Evolutionary conservation across 1,140 invertebrate genomes (phyloP), one percentile per base, ranked within the genome.

Genomic region (Zaprionus africanus): DNA sequence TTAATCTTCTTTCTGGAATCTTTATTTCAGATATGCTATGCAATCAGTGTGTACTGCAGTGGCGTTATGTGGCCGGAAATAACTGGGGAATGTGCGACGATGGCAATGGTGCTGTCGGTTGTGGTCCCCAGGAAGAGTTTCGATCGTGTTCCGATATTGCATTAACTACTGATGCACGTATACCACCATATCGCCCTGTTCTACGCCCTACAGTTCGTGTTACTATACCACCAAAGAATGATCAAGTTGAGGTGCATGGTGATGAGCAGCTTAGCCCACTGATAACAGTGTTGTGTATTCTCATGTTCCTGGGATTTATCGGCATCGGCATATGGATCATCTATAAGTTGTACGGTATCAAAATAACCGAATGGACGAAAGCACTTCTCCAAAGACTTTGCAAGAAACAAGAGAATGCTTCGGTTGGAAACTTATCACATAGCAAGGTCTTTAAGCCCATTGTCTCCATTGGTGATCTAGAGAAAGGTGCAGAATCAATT

Each of bases 91-190:
- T 73, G 0, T 95, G 95, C 74, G 79, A 79, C 0, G 70, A 94
- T 63, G 93, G 93, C 5, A 78, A 12, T 13, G 78, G 79, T 2
- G 85, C 76, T 31, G 22, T 94, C 7, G 95, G 95, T 1, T 96
- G 95, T 68, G 95, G 95, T 15, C 83, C 92, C 3, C 95, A 96
- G 81, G 96, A 98, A 90, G 96, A 97, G 86, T 98, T 98, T 87
- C 94, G 97, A 9, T 96, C 96, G 0, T 98, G 97, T 80, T 95
- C 97, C 1, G 97, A 98, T 83, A 95, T 98, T 12, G 93, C 94
- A 2, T 96, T 98, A 19, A 95, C 94, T 0, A 94, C 95, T 36
- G 82, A 93, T 17, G 91, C 81, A 58, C 54, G 79, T 71, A 13
- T 60, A 84, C 56, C 86, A 85, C 53, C 86, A 9, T 69, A 74